Evolutionary conservation across 2,113 vertebrate species (phyloP).

Genomic region (Cyrtonyx montezumae): DNA sequence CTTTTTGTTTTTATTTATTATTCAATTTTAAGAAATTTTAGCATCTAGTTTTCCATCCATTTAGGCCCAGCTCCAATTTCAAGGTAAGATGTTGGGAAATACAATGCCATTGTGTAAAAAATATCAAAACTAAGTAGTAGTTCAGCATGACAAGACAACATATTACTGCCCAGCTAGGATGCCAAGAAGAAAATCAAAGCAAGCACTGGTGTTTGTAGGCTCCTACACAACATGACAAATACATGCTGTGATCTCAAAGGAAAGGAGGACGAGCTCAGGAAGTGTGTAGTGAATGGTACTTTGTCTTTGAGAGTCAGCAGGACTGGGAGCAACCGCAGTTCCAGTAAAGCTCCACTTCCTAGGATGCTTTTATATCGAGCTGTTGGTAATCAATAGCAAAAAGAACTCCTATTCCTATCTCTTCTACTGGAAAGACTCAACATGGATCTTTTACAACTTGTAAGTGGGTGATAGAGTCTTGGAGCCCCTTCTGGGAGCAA

Average conservation of each 20-base stretch:
- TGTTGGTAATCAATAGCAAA: background rate
- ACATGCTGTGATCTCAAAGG: background rate
- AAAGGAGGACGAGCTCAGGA: constrained; percentile 20
- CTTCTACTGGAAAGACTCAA: background rate
- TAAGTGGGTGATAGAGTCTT: background rate
- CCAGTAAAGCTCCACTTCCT: background rate
- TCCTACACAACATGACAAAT: constrained; percentile 9
- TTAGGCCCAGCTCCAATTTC: background rate
- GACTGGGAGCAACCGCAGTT: background rate
- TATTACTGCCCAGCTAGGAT: constrained; percentile 22
- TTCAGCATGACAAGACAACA: constrained; percentile 19
- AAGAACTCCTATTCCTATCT: background rate
- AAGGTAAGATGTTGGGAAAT: background rate
- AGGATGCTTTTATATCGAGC: background rate
- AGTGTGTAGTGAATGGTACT: background rate
- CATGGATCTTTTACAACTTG: background rate
- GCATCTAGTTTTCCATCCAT: background rate
- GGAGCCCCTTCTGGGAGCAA: background rate
- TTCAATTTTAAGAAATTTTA: background rate
- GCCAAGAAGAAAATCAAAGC: constrained; percentile 46
- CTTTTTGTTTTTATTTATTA: background rate
- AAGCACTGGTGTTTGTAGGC: background rate
- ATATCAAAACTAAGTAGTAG: background rate
- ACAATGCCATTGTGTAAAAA: background rate
- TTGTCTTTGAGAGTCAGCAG: constrained; percentile 20